Evolutionary conservation across 2,113 vertebrate genomes (phyloP), one percentile per base, ranked within the genome.

Genomic region (Sminthopsis crassicaudata): DNA sequence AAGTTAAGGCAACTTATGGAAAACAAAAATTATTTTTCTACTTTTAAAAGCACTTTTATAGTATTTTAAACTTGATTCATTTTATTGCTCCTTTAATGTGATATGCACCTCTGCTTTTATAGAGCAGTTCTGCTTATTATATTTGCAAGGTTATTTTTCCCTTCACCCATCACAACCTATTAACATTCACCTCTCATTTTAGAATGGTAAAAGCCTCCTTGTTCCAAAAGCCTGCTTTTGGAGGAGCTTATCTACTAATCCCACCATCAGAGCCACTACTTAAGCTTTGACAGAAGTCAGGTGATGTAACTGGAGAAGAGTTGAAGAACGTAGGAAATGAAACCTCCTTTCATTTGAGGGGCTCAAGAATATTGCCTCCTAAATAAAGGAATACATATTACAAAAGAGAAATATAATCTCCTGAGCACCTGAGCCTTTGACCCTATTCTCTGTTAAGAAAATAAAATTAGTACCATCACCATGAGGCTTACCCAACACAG

Each of bases 381-480:
- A 89, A 48, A 53, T 97, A 96, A 95, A 96, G 92, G 48, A 94
- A 88, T 92, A 30, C 24, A 11, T 67, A 67, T 46, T 96, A 88
- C 95, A 36, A 96, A 95, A 96, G 2, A 52, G 16, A 42, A 19
- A 46, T 36, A 19, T 57, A 95, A 8, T 27, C 90, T 16, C 54
- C 54, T 67, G 8, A 2, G 0, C 53, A 51, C 93, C 96, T 67
- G 16, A 92, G 27, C 93, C 54, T 92, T 84, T 90, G 97, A 53
- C 96, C 96, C 90, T 90, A 93, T 88, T 93, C 97, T 97, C 94
- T 94, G 88, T 93, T 91, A 93, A 92, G 97, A 97, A 97, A 97
- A 94, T 91, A 93, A 97, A 92, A 96, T 94, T 24, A 76, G 53
- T 91, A 95, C 26, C 60, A 88, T 9, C 0, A 90, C 36, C 2